Evolutionary conservation across 2,797 vertebrate species (phyloP).

Genomic region (Catamblyrhynchus diadema): DNA sequence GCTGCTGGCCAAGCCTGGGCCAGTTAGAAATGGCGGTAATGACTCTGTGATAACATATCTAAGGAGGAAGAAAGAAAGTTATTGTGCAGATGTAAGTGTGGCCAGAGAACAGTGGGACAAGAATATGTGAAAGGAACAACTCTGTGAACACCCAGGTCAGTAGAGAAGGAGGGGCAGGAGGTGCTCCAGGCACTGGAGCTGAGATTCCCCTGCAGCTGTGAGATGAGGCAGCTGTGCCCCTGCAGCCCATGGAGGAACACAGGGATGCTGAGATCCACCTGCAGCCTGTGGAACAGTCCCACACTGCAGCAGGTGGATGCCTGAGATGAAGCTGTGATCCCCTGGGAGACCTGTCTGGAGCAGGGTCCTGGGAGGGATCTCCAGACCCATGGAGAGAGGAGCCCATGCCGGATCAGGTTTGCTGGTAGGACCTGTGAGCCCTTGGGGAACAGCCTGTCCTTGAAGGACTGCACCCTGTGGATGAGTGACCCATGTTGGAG

Average conservation of each 20-base stretch:
- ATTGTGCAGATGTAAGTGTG: neutral
- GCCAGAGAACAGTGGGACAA: neutral
- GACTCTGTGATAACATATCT: neutral
- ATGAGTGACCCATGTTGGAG: neutral
- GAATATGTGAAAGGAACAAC: neutral
- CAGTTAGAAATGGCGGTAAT: neutral
- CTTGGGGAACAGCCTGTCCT: neutral
- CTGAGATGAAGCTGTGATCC: neutral
- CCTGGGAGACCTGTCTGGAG: neutral
- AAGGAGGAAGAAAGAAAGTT: neutral
- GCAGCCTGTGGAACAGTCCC: fast-evolving
- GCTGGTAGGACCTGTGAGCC: neutral
- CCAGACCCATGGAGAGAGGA: neutral
- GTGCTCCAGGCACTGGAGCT: neutral
- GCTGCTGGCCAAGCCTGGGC: neutral
- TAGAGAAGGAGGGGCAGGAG: neutral
- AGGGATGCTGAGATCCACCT: neutral
- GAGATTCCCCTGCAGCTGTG: neutral
- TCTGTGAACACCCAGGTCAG: neutral
- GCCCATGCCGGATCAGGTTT: neutral
- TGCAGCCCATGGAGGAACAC: neutral
- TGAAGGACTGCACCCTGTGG: neutral
- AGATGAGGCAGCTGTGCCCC: neutral
- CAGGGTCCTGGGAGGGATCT: neutral
- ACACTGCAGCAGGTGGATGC: neutral